Conservation (phyloP, 37 sponge, comb jelly and placozoan genomes). For the Petrosia ficiformis region DNA sequence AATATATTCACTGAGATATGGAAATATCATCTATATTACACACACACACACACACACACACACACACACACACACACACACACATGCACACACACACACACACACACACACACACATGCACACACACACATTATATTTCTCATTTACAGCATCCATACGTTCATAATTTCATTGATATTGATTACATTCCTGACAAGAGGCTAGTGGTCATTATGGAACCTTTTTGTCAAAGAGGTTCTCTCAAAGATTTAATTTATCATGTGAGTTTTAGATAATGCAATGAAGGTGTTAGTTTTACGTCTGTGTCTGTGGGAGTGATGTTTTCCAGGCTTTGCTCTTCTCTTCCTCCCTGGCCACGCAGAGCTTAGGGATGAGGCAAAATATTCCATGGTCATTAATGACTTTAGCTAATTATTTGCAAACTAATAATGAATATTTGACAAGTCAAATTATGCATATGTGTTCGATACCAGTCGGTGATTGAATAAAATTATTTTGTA, state of each 20-base stretch:
- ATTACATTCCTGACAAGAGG: constrained; percentile 32
- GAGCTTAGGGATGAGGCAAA: too few species aligned
- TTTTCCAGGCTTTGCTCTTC: not conserved
- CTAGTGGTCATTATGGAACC: constrained; percentile 44
- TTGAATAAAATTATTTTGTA: too few species aligned
- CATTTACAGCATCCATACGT: constrained; percentile 47
- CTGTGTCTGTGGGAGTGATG: constrained; percentile 16
- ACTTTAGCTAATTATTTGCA: too few species aligned
- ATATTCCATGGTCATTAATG: too few species aligned
- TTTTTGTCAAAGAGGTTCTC: constrained; percentile 28
- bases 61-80: too few species aligned
- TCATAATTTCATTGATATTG: constrained; percentile 22
- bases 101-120: not conserved
- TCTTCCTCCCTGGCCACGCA: too few species aligned
- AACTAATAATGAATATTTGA: too few species aligned
- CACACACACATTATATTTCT: not conserved
- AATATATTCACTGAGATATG: too few species aligned
- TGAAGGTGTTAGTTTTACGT: not conserved
- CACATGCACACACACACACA: not conserved
- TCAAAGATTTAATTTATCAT: constrained; percentile 72
- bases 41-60: too few species aligned
- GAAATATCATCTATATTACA: too few species aligned
- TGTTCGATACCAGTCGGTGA: too few species aligned
- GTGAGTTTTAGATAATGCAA: not conserved
- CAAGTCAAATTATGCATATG: too few species aligned